These are phyloP conservation scores for Melikaiella ostensackeni DNA, from an alignment of 2,888 invertebrate species.

Conservation along the genomic window DNA sequence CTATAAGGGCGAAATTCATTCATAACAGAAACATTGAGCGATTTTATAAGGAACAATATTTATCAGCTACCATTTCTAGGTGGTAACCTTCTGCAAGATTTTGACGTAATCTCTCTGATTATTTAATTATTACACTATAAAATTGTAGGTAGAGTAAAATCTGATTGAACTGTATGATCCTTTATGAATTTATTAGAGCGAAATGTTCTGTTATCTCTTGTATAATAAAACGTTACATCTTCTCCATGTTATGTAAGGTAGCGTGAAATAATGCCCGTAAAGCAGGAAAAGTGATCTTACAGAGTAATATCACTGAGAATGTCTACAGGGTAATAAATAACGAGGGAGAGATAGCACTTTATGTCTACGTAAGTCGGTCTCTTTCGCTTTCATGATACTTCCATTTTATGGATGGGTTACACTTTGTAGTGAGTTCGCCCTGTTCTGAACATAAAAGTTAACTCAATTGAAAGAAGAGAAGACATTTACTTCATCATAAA, in stretches of 20 bases:
- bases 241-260: background rate
- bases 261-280: background rate
- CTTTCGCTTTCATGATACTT: constrained; percentile 5
- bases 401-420: background rate
- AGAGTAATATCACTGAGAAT: background rate
- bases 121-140: background rate
- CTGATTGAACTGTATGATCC: background rate
- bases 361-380: background rate
- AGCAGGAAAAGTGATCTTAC: background rate
- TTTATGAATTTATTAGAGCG: background rate
- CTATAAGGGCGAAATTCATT: no score
- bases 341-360: background rate
- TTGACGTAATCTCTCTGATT: background rate
- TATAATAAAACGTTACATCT: background rate
- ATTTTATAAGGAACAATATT: background rate
- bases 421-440: constrained; percentile 40
- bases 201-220: constrained; percentile 2
- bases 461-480: background rate
- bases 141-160: background rate
- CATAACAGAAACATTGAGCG: no score
- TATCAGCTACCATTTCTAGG: background rate
- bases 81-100: background rate
- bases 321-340: background rate
- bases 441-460: constrained; percentile 23
- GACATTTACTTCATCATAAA: background rate